Evolutionary conservation across 2,888 invertebrate genomes (phyloP), one percentile per base, ranked within the genome.

Genomic region (Phrixothrix hirtus): DNA sequence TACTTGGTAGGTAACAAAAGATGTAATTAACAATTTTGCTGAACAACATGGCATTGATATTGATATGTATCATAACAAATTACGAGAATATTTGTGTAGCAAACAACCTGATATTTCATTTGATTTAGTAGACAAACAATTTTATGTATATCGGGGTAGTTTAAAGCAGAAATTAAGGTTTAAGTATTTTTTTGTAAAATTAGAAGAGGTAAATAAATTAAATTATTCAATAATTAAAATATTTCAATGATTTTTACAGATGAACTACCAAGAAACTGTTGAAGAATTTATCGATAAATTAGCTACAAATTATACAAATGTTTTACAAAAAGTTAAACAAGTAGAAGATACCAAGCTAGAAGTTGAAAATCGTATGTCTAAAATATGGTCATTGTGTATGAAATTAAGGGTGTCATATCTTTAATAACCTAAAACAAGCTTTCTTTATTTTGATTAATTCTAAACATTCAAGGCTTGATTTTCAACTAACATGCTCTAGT

Each of bases 101-200:
- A 16, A 26, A 7, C n/a, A 47, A 5, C 9, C 37, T 25, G 31
- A 49, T 34, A 27, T 59, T 14, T 36, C 21, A 16, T 49, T 58
- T 38, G 42, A 49, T 17, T 31, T 63, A 1, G 34, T 44, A 13
- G 41, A 57, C 21, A 38, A 47, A 2, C 37, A 58, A 30, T 65
- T 63, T 42, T 13, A 52, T 27, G 43, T 65, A 10, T 54, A 55
- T 36, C 59, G 56, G 5, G 46, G 42, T 14, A 17, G 54, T 13
- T 38, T 44, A 25, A 46, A 26, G 10, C 47, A 57, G 13, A 55
- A 43, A 9, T 42, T 64, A 14, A 52, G 38, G 17, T 32, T 58
- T 25, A 61, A 62, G 50, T 61, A 54, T 53, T 63, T 64, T 39
- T 30, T 44, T 39, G 53, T 52, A 31, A 46, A 41, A 15, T 46